These are phyloP conservation scores for Acanthosoma haemorrhoidale DNA, from an alignment of 2,888 invertebrate species.

Conservation along the genomic window DNA sequence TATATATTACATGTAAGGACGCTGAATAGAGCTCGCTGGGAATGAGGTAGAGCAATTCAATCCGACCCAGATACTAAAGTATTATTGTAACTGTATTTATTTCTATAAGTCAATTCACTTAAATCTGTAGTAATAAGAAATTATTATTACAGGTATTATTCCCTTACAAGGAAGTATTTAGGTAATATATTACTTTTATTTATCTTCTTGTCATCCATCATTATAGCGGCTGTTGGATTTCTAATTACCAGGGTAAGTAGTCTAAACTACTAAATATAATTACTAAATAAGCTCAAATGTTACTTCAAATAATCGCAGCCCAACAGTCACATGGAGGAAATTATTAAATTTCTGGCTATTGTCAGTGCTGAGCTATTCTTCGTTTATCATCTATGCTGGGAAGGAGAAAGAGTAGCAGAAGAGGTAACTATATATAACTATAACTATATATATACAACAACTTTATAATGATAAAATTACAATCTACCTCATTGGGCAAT, in stretches of 20 bases:
- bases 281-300: neutral
- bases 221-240: constrained; percentile 10
- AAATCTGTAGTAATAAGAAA: too few relatives aligned
- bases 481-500: too few relatives aligned
- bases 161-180: constrained; percentile 1
- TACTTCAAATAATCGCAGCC: neutral
- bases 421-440: too few relatives aligned
- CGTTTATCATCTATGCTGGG: constrained; percentile 9
- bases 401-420: constrained; percentile 8
- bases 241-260: constrained; percentile 5
- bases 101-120: too few relatives aligned
- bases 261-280: neutral
- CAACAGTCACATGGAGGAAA: constrained; percentile 4
- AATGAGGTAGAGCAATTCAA: too few relatives aligned
- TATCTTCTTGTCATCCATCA: constrained; percentile 8
- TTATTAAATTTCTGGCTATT: constrained; percentile 16
- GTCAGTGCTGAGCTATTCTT: constrained; percentile 1
- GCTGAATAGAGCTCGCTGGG: too few relatives aligned
- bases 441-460: too few relatives aligned
- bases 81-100: too few relatives aligned
- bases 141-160: constrained; percentile 14
- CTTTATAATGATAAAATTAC: too few relatives aligned
- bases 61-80: too few relatives aligned
- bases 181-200: neutral
- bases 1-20: too few relatives aligned